Conservation (phyloP, 1,140 invertebrate genomes). For the Bombus picipes region DNA sequence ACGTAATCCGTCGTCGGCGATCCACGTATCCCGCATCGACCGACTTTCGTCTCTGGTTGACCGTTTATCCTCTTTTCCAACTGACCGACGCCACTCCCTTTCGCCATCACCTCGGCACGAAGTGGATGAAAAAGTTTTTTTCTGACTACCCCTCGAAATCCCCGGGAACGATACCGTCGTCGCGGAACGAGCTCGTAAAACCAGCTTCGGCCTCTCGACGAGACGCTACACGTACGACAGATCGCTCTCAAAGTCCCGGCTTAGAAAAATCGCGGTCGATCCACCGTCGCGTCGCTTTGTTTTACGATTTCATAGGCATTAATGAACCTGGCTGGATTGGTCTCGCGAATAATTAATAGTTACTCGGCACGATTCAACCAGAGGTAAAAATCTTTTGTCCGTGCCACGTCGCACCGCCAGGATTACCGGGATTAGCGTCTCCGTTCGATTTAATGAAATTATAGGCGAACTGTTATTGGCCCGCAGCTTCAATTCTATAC, state of each 20-base stretch:
- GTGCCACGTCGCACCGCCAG: background rate
- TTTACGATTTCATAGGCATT: background rate
- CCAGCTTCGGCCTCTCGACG: slow-evolving; percentile 4
- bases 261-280: background rate
- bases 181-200: slow-evolving; percentile 51
- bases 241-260: background rate
- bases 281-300: background rate
- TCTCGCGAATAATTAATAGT: slow-evolving; percentile 16
- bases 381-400: background rate
- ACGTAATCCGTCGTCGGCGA: slow-evolving; percentile 53
- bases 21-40: background rate
- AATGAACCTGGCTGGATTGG: background rate
- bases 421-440: slow-evolving; percentile 20
- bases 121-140: slow-evolving; percentile 63
- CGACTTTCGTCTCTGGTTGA: background rate
- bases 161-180: slow-evolving; percentile 31
- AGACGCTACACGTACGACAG: background rate
- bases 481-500: background rate
- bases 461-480: background rate
- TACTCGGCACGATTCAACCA: background rate
- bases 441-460: slow-evolving; percentile 30
- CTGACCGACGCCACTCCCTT: background rate
- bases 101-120: background rate
- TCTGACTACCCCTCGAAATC: slow-evolving; percentile 41
- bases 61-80: background rate